Percentiles rank a stretch among this genome's conserved stretches.
Evolutionary conservation across 2,113 vertebrate species (phyloP).

Genomic region (Macquaria australasica): DNA sequence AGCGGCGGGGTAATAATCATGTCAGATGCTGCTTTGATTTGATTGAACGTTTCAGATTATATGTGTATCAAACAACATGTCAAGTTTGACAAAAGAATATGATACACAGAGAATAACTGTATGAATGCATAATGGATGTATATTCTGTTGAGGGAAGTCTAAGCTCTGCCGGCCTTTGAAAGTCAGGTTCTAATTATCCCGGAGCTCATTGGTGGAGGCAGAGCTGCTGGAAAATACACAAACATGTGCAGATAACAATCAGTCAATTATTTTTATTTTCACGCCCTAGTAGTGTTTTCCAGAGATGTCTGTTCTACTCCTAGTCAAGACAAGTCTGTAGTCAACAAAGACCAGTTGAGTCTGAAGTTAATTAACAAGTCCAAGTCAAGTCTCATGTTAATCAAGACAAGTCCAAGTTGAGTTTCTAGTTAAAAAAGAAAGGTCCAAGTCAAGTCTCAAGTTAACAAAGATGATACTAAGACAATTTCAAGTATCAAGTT

Average conservation of each 20-base stretch:
- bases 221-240: constrained; percentile 1
- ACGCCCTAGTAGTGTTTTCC: no score
- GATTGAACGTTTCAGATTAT: constrained; percentile 30
- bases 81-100: constrained; percentile 4
- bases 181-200: constrained; percentile 9
- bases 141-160: neutral
- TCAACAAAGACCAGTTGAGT: no score
- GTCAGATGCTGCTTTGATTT: constrained; percentile 42
- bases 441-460: no score
- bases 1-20: constrained; percentile 34
- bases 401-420: no score
- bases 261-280: neutral
- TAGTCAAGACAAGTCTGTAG: no score
- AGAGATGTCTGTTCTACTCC: no score
- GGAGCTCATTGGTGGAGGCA: neutral
- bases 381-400: no score
- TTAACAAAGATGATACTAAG: no score
- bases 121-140: neutral
- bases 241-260: neutral
- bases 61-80: constrained; percentile 6
- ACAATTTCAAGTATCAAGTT: no score
- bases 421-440: no score
- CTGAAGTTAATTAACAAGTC: no score
- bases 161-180: constrained; percentile 13
- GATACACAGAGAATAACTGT: neutral